Evolutionary conservation across 2,113 vertebrate genomes (phyloP).

Genomic region (Psettodes erumei): DNA sequence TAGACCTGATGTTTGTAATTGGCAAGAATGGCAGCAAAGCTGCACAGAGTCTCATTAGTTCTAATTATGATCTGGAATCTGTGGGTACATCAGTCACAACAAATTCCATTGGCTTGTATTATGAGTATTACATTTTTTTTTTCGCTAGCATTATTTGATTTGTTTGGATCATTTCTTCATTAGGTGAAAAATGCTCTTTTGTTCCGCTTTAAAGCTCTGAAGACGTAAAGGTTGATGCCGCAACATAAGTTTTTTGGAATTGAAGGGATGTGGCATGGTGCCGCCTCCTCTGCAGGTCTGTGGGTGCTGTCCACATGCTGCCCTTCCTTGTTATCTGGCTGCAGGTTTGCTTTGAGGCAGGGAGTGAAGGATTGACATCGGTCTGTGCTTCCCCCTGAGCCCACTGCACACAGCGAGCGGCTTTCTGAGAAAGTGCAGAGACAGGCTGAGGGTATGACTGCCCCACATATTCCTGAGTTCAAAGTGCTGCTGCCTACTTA

Average conservation of each 20-base stretch:
- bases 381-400: background rate
- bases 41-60: slow-evolving; percentile 14
- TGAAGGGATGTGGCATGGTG: background rate
- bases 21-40: background rate
- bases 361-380: background rate
- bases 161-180: no score
- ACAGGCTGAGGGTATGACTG: background rate
- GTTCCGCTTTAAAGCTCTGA: no score
- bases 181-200: no score
- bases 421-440: background rate
- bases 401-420: no score
- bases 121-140: no score
- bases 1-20: background rate
- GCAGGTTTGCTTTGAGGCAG: background rate
- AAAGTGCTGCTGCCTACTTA: background rate
- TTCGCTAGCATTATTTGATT: no score
- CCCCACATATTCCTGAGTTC: background rate
- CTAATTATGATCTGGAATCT: background rate
- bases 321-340: background rate
- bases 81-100: background rate
- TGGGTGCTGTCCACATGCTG: background rate
- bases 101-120: background rate
- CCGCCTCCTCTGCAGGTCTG: background rate
- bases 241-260: background rate
- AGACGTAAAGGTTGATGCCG: background rate